phyloP scores from a whole-genome alignment of 2,797 vertebrate species.

The Nannoperca australis region DNA sequence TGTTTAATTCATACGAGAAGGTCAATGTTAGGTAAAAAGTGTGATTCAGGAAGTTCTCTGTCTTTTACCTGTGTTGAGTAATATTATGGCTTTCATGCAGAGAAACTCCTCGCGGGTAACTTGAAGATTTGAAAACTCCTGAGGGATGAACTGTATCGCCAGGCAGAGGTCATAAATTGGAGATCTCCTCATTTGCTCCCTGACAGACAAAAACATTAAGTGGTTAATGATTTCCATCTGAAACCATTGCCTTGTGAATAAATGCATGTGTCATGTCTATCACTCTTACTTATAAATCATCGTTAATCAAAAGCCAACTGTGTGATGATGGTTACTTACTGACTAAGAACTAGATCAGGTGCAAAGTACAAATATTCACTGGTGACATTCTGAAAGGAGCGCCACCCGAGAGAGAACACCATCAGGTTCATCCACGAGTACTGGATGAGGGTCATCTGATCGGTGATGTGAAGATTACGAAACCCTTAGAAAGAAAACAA shows the following conservation, averaged over 20 bases:
- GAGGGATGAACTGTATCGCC: constrained; percentile 96
- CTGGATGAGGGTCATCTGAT: constrained; percentile 99
- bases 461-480: constrained; percentile 94
- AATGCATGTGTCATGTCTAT: neutral
- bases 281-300: neutral
- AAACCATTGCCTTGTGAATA: neutral
- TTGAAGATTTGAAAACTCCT: constrained; percentile 95
- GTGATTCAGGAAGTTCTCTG: neutral
- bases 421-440: constrained; percentile 99
- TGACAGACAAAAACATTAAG: constrained; percentile 63
- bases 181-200: constrained; percentile 94
- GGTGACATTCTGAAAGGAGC: constrained; percentile 95
- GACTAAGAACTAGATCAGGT: constrained; percentile 94
- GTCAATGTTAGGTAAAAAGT: neutral
- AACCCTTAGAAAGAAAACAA: constrained; percentile 86
- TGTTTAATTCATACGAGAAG: neutral
- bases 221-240: neutral
- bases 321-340: constrained; percentile 88
- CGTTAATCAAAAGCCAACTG: neutral
- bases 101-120: constrained; percentile 95
- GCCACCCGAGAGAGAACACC: constrained; percentile 97
- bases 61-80: constrained; percentile 94
- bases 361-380: constrained; percentile 97
- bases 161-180: constrained; percentile 95
- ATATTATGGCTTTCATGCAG: constrained; percentile 97